phyloP scores from a whole-genome alignment of 2,888 invertebrate species.

The Agrotis ipsilon region DNA sequence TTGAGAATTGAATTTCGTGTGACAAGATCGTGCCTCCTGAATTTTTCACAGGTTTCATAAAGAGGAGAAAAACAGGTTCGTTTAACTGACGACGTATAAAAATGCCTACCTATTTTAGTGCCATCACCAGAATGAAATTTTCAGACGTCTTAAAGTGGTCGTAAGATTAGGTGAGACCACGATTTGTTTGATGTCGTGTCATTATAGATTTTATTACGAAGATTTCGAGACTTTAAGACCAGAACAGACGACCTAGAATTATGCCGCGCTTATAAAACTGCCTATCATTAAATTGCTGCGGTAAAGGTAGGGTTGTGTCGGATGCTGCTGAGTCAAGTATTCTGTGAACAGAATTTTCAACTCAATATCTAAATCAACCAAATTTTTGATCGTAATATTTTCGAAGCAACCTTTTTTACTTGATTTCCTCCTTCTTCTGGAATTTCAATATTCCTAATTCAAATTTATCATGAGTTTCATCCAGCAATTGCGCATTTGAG shows the following conservation, averaged over 20 bases:
- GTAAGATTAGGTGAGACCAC: conserved; percentile 70
- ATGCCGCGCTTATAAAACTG: conserved; percentile 64
- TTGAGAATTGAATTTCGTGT: conserved; percentile 44
- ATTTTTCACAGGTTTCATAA: conserved; percentile 37
- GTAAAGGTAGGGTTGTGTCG: conserved; percentile 52
- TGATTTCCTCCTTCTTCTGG: not conserved
- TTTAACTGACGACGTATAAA: conserved; percentile 53
- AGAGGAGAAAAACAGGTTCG: conserved; percentile 43
- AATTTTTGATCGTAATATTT: conserved; percentile 32
- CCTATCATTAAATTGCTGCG: conserved; percentile 61
- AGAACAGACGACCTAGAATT: conserved; percentile 65
- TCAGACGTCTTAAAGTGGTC: conserved; percentile 64
- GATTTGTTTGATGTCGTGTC: conserved; percentile 72
- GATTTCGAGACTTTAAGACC: conserved; percentile 63
- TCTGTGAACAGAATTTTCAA: conserved; percentile 23
- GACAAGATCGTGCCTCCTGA: conserved; percentile 31
- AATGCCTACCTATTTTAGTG: conserved; percentile 57
- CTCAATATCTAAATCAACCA: conserved; percentile 13
- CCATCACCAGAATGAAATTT: conserved; percentile 56
- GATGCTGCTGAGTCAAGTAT: conserved; percentile 31
- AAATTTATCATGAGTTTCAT: conserved; percentile 2
- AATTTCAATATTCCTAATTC: conserved; percentile 27
- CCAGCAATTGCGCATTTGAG: not conserved
- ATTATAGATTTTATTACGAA: conserved; percentile 72
- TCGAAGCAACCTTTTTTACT: conserved; percentile 10